Evolutionary conservation across 2,113 vertebrate species (phyloP).

Genomic region (Datnioides undecimradiatus): DNA sequence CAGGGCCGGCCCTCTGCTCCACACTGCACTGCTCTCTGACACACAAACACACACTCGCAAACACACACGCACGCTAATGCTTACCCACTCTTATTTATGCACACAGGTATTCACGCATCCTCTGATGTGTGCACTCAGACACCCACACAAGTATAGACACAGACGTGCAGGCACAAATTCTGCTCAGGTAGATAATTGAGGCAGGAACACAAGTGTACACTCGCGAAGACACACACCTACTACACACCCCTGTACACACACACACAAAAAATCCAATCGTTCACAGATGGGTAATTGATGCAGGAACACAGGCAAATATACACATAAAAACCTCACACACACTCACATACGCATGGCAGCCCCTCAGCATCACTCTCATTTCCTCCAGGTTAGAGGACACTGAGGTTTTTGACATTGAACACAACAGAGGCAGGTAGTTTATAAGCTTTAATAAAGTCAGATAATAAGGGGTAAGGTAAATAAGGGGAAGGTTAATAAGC

Average conservation of each 20-base stretch:
- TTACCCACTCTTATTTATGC: conserved; percentile 62
- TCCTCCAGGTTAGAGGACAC: conserved; percentile 68
- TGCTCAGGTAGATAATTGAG: conserved; percentile 71
- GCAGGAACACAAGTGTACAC: conserved; percentile 33
- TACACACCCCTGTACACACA: conserved; percentile 17
- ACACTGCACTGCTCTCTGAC: conserved; percentile 46
- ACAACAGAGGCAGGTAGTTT: conserved; percentile 51
- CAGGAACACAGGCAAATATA: conserved; percentile 38
- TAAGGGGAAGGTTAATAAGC: conserved; percentile 77
- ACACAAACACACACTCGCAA: conserved; percentile 31
- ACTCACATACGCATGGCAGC: background rate
- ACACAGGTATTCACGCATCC: conserved; percentile 57
- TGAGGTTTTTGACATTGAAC: conserved; percentile 72
- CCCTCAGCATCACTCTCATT: conserved; percentile 50
- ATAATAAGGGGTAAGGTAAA: conserved; percentile 74
- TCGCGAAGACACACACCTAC: conserved; percentile 26
- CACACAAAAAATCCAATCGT: conserved; percentile 40
- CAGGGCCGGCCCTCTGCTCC: conserved; percentile 63
- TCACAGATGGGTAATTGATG: conserved; percentile 75
- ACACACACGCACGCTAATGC: conserved; percentile 46
- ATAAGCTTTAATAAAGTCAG: conserved; percentile 69
- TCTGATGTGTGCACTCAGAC: conserved; percentile 57
- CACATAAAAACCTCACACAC: conserved; percentile 46
- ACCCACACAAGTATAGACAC: conserved; percentile 49
- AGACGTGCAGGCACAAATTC: conserved; percentile 56